Percentiles rank a stretch among this genome's conserved stretches.
Evolutionary conservation across 2,888 invertebrate species (phyloP).

Genomic region (Leucania comma): DNA sequence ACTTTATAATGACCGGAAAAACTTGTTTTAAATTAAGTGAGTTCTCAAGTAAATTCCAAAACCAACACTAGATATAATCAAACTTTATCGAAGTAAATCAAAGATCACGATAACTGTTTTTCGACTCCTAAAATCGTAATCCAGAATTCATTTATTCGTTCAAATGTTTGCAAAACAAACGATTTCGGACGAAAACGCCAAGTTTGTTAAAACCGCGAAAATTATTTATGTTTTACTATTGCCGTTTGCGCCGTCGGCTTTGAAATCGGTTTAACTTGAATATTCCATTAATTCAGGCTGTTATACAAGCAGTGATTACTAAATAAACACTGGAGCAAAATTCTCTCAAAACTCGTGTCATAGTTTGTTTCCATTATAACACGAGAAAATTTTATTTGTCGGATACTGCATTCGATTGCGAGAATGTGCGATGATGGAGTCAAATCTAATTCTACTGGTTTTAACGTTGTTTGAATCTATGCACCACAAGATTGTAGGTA

Average conservation of each 20-base stretch:
- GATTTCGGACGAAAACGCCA: slow-evolving; percentile 58
- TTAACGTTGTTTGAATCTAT: not conserved
- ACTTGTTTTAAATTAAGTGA: slow-evolving; percentile 40
- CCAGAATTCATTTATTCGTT: slow-evolving; percentile 79
- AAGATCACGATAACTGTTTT: slow-evolving; percentile 57
- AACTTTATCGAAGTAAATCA: slow-evolving; percentile 55
- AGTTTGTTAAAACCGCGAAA: slow-evolving; percentile 70
- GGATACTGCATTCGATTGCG: not conserved
- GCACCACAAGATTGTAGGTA: not conserved
- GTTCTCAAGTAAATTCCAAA: slow-evolving; percentile 21
- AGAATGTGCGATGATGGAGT: not conserved
- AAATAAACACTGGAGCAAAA: slow-evolving; percentile 79
- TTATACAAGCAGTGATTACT: slow-evolving; percentile 82
- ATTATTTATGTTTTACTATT: slow-evolving; percentile 76
- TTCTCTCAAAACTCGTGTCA: slow-evolving; percentile 62
- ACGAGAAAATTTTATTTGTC: slow-evolving; percentile 15
- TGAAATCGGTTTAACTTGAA: slow-evolving; percentile 81
- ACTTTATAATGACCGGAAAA: not conserved
- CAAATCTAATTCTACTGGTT: slow-evolving; percentile 10
- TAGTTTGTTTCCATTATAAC: slow-evolving; percentile 46
- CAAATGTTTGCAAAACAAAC: slow-evolving; percentile 80
- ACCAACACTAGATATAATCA: slow-evolving; percentile 41
- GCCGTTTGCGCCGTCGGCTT: slow-evolving; percentile 67
- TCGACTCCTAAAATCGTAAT: slow-evolving; percentile 58
- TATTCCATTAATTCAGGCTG: slow-evolving; percentile 85